Conservation (phyloP, 2,888 invertebrate species). For the Microdon myrmicae region DNA sequence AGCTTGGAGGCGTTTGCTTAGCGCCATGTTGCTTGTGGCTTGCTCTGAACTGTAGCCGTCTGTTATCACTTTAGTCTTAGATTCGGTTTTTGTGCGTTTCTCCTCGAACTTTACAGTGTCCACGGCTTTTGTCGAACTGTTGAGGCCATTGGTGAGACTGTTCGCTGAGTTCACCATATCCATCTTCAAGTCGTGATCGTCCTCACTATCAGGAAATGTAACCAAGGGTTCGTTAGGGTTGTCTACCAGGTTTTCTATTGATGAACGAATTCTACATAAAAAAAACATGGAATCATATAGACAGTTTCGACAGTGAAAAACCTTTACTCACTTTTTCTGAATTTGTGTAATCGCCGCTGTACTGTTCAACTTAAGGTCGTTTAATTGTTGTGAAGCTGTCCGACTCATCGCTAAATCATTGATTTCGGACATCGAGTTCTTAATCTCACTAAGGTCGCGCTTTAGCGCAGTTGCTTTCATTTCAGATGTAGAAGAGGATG, state of each 20-base stretch:
- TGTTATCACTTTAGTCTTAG: conserved; percentile 81
- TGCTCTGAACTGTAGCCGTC: conserved; percentile 86
- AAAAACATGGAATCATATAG: not conserved
- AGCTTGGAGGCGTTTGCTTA: conserved; percentile 79
- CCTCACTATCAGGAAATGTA: conserved; percentile 82
- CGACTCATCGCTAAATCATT: conserved; percentile 72
- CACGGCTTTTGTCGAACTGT: conserved; percentile 63
- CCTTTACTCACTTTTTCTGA: conserved; percentile 59
- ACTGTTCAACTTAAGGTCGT: conserved; percentile 62
- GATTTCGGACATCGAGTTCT: conserved; percentile 88
- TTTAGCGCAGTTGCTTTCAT: conserved; percentile 86
- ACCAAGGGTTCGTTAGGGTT: conserved; percentile 77
- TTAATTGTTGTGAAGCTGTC: conserved; percentile 59
- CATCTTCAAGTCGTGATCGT: conserved; percentile 70
- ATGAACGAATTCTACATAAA: conserved; percentile 73
- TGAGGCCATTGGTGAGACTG: conserved; percentile 63
- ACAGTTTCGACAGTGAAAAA: not conserved
- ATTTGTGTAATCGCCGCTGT: conserved; percentile 61
- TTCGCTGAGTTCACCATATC: conserved; percentile 67
- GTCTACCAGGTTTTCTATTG: conserved; percentile 83
- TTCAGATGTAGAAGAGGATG: conserved; percentile 71
- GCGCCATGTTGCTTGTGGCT: conserved; percentile 75
- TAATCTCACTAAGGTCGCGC: conserved; percentile 74
- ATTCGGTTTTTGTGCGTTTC: conserved; percentile 82
- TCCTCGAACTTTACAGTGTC: conserved; percentile 86